A percentile compares a stretch with the other conserved stretches of the same genome.
Conservation (phyloP, 2,888 invertebrate species). For the Gastrophysa polygoni region DNA sequence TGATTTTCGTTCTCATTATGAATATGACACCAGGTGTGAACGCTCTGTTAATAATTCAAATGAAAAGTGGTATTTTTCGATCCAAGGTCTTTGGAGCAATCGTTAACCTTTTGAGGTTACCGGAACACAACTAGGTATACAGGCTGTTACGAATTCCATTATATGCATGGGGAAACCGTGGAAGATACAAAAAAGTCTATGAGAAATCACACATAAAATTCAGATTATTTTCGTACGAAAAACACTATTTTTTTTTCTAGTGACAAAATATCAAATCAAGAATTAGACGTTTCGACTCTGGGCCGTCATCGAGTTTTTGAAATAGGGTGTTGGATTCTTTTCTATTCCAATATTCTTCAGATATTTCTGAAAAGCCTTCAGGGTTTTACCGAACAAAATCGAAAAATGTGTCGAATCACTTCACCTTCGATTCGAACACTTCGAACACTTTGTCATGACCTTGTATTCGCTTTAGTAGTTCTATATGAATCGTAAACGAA, state of each 20-base stretch:
- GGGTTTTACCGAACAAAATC: not conserved
- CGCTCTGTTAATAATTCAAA: slow-evolving; percentile 51
- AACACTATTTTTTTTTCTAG: too few relatives aligned
- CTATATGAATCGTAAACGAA: slow-evolving; percentile 5
- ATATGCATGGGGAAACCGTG: too few relatives aligned
- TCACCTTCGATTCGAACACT: not conserved
- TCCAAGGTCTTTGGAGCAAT: slow-evolving; percentile 57
- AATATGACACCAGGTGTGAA: slow-evolving; percentile 48
- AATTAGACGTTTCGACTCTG: too few relatives aligned
- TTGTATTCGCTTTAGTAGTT: not conserved
- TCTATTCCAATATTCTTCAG: too few relatives aligned
- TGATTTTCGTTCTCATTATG: slow-evolving; percentile 35
- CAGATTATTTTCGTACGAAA: too few relatives aligned
- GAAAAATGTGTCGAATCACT: not conserved
- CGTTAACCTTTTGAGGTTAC: slow-evolving; percentile 58
- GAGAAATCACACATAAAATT: too few relatives aligned
- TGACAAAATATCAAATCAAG: too few relatives aligned
- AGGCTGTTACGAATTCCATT: too few relatives aligned
- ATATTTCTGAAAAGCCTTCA: too few relatives aligned
- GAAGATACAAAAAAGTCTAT: too few relatives aligned
- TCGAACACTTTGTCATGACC: not conserved
- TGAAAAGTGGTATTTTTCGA: slow-evolving; percentile 42
- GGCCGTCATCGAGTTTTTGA: too few relatives aligned
- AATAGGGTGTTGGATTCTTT: too few relatives aligned
- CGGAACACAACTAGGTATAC: slow-evolving; percentile 18